Base-by-base conservation (phyloP, 92 coral and sea anemone species). In the Chrysogorgia sp. region DNA sequence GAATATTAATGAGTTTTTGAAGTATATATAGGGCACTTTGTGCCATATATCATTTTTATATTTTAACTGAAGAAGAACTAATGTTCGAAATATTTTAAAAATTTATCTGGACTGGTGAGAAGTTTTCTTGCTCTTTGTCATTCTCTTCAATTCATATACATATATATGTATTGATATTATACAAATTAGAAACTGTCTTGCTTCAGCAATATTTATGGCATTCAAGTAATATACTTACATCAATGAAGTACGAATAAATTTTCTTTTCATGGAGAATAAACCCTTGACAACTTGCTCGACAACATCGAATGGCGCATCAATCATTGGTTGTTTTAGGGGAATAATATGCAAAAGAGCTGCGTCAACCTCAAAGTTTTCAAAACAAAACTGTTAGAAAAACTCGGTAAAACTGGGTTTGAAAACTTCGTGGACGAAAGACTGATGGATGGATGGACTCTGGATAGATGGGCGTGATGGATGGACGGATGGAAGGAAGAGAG, bases 241-340 rank as follows among this genome's bases (percentile, higher is more conserved):
- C 19, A 94, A 80, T 0, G 98, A 90, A 58, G 90, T 87, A 80
- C 91, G 91, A 40, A 94, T 86, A 61, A 80, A 83, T 76, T 94
- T 94, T 32, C 97, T 76, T 45, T 91, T 85, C 90, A 83, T 88
- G 13, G 90, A 72, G 85, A 89, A 94, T 24, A 89, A 87, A n/a
- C 97, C 97, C 55, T 94, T 94, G 43, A 94, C 98, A 0, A 94
- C 90, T 82, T 94, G 98, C 58, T 94, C 98, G 12, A 94, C 97
- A 50, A 89, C 86, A 0, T 71, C 13, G 57, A 68, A 85, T 6
- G 97, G 99, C 1, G 92, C 91, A 52, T 85, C 76, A 7, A 96
- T 91, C 67, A 71, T 83, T 6, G 99, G 99, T 15, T 67, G 82
- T 8, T 76, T 64, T 40, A 92, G 89, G 23, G 99, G 97, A 0